Evolutionary conservation across 2,888 invertebrate species (phyloP).

Genomic region (Apotomis betuletana): DNA sequence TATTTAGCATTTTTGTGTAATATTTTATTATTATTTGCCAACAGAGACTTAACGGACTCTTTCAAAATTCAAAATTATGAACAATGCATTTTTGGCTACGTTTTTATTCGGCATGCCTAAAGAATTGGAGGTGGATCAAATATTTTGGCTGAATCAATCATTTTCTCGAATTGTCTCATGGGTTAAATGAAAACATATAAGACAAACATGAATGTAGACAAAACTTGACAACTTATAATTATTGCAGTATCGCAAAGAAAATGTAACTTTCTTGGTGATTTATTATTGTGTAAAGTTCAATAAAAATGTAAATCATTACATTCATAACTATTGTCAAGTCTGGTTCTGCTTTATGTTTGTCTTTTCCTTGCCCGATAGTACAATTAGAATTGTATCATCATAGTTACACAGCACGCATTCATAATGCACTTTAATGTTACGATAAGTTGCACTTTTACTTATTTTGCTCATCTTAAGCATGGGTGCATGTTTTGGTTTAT

Average conservation of each 20-base stretch:
- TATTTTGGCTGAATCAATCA: constrained; percentile 13
- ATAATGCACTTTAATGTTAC: constrained; percentile 4
- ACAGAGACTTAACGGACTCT: constrained; percentile 69
- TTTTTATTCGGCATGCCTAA: constrained; percentile 75
- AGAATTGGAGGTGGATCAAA: constrained; percentile 75
- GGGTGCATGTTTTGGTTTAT: constrained; percentile 9
- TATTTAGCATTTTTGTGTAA: background rate
- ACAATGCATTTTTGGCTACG: constrained; percentile 64
- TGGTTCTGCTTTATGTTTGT: background rate
- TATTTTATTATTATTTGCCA: constrained; percentile 58
- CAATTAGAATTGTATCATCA: background rate
- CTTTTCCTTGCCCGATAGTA: background rate
- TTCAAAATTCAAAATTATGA: constrained; percentile 77
- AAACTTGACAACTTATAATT: background rate
- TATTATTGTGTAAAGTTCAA: too few species aligned
- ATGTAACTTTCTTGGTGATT: too few species aligned
- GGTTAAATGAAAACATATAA: constrained; percentile 5
- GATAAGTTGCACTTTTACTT: background rate
- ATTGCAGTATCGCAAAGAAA: too few species aligned
- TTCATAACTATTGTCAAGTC: background rate
- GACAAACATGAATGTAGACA: background rate
- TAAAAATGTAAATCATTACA: background rate
- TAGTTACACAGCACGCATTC: constrained; percentile 18
- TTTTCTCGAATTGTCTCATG: constrained; percentile 17
- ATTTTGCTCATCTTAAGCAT: background rate